Base-by-base conservation (phyloP, 2,113 vertebrate genomes). In the Nerophis ophidion region DNA sequence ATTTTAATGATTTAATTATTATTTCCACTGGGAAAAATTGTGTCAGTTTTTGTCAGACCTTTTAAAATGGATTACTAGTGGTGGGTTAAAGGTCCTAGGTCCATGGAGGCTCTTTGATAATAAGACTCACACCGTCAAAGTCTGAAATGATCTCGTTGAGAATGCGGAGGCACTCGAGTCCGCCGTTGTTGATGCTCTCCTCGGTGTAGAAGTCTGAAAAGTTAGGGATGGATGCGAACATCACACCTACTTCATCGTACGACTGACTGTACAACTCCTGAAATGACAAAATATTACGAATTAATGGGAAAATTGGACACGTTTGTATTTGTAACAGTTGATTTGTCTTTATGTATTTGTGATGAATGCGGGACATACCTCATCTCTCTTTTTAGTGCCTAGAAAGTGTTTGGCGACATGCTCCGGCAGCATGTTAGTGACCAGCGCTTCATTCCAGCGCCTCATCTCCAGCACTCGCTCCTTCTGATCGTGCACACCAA, bases 71-170 rank as follows among this genome's bases (percentile, higher is more conserved):
- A 26, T 26, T 26, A 26, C 26, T 26, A 26, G 1, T 26, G 26
- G 4, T 26, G 26, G 26, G 26, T 26, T 26, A 26, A 26, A 26
- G 26, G 26, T 26, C 26, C 26, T 26, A 26, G 2, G 26, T 26
- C 2, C 26, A 26, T 26, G 26, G 26, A 26, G 26, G 26, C 26
- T 26, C 26, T 26, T 26, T 44, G 61, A 16, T 6, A 40, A 0
- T 10, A 42, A n/a, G 1, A 86, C 93, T 92, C 84, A 98, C 95
- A 1, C 91, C 93, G 15, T 98, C 96, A 0, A 99, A 99, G 75
- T 99, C 96, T 0, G 95, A 98, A 87, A 98, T 99, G 60, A 98
- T 99, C 86, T 99, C 95, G 0, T 98, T 98, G 68, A 98, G 95
- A 82, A 99, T 97, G 48, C 96, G 84, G 53, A 98, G 89, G 77